phyloP scores from a whole-genome alignment of 64 coral and sea anemone genomes.

The Stichodactyla helianthus region DNA sequence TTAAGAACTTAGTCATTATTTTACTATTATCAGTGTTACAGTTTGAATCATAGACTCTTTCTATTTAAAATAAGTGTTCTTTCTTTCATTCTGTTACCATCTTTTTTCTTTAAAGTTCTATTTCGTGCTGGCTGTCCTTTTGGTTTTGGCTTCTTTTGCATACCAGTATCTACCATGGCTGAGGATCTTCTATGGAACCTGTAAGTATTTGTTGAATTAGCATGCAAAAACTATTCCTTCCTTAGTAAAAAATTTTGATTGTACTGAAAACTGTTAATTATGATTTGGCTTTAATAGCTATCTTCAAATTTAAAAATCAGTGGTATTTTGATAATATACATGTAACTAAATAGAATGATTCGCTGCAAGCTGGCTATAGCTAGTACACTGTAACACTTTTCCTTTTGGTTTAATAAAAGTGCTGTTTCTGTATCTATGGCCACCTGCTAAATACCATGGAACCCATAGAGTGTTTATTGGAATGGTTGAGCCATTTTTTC shows the following conservation, averaged over 20 bases:
- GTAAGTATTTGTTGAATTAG: conserved; percentile 33
- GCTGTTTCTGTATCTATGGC: conserved; percentile 73
- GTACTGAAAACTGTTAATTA: too few species aligned
- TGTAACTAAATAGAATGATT: too few species aligned
- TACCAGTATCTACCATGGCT: conserved; percentile 80
- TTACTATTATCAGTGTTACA: too few species aligned
- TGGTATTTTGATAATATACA: too few species aligned
- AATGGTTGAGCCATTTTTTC: conserved; percentile 65
- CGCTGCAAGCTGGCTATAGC: neutral
- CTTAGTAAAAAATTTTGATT: too few species aligned
- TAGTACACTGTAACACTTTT: neutral
- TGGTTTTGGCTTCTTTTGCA: conserved; percentile 64
- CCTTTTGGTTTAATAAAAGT: conserved; percentile 3
- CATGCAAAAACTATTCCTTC: neutral
- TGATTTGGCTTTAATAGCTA: too few species aligned
- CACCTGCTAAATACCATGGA: conserved; percentile 79
- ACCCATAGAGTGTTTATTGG: conserved; percentile 60
- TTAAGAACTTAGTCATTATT: too few species aligned
- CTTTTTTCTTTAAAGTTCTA: conserved; percentile 61
- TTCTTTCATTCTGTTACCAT: neutral
- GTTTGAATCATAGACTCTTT: too few species aligned
- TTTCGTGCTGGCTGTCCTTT: conserved; percentile 38
- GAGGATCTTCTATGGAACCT: conserved; percentile 44
- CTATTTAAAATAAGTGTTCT: neutral
- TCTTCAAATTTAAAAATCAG: too few species aligned